These are phyloP conservation scores for Athalia cordata DNA, from an alignment of 2,888 invertebrate genomes.

Conservation along the genomic window DNA sequence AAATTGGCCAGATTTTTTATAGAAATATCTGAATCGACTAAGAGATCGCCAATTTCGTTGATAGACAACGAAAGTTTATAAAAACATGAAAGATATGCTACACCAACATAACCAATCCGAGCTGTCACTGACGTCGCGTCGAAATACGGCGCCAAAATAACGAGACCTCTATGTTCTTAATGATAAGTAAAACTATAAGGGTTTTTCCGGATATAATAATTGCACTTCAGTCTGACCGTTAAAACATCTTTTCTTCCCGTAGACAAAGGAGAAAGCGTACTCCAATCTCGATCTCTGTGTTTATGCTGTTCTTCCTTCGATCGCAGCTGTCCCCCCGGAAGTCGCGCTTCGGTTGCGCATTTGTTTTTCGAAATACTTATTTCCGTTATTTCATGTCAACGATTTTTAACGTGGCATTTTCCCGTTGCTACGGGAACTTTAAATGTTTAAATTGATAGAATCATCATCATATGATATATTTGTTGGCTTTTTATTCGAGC, in stretches of 20 bases:
- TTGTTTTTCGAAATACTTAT: slow-evolving; percentile 40
- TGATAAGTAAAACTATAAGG: slow-evolving; percentile 22
- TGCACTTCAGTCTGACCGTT: slow-evolving; percentile 50
- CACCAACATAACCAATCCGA: slow-evolving; percentile 57
- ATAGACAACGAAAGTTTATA: background rate
- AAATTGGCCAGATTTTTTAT: background rate
- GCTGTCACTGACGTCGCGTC: slow-evolving; percentile 62
- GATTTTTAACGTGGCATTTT: slow-evolving; percentile 10
- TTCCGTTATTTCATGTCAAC: slow-evolving; percentile 29
- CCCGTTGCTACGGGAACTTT: background rate
- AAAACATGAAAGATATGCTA: slow-evolving; percentile 36
- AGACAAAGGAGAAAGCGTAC: slow-evolving; percentile 61
- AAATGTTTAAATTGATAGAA: background rate
- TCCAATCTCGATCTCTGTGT: slow-evolving; percentile 51
- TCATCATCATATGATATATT: background rate
- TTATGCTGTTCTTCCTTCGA: slow-evolving; percentile 62
- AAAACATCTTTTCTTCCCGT: slow-evolving; percentile 56
- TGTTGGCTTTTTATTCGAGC: background rate
- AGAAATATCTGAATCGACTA: background rate
- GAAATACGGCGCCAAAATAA: slow-evolving; percentile 64
- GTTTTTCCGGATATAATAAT: slow-evolving; percentile 16
- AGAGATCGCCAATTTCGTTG: background rate
- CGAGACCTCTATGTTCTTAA: slow-evolving; percentile 46
- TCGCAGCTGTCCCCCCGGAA: slow-evolving; percentile 57
- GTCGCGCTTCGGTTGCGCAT: slow-evolving; percentile 43